These are phyloP conservation scores for Drosophila merina DNA, from an alignment of 2,888 invertebrate species.

Conservation along the genomic window DNA sequence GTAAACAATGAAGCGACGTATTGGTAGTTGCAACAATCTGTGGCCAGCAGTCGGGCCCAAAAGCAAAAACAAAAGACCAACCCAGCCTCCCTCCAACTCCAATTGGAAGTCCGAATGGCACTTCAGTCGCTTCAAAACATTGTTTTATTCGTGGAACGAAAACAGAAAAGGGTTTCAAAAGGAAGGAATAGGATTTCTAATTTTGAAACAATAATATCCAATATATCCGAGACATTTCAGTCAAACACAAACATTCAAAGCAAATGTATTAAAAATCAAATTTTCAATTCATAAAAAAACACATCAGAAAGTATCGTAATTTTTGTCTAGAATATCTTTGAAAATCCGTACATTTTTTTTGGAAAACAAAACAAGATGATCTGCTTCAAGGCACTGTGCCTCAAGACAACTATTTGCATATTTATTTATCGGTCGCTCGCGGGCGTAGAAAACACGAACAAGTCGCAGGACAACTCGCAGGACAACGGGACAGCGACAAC, in stretches of 20 bases:
- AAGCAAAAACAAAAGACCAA: slow-evolving; percentile 36
- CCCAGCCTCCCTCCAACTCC: not conserved
- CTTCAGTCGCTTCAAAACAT: slow-evolving; percentile 1
- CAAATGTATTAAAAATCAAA: too few species aligned
- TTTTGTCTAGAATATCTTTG: too few species aligned
- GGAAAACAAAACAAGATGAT: not conserved
- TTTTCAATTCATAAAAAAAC: too few species aligned
- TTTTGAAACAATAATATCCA: too few species aligned
- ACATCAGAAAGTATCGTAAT: too few species aligned
- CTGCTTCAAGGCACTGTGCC: slow-evolving; percentile 52
- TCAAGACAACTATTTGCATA: slow-evolving; percentile 61
- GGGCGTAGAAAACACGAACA: slow-evolving; percentile 18
- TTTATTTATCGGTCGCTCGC: slow-evolving; percentile 68
- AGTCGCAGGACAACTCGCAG: slow-evolving; percentile 6
- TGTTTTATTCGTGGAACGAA: not conserved
- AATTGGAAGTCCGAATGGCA: not conserved
- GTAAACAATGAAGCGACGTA: slow-evolving; percentile 64
- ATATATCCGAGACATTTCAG: too few species aligned
- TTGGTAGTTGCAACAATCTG: slow-evolving; percentile 58
- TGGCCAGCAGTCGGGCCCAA: slow-evolving; percentile 29
- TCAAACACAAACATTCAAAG: too few species aligned
- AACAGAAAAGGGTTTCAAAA: too few species aligned
- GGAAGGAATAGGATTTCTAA: too few species aligned
- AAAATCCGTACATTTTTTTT: not conserved
- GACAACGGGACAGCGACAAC: slow-evolving; percentile 5